Percentiles rank a stretch among this genome's conserved stretches.
phyloP scores from a whole-genome alignment of 2,113 vertebrate genomes.

The Axis porcinus region DNA sequence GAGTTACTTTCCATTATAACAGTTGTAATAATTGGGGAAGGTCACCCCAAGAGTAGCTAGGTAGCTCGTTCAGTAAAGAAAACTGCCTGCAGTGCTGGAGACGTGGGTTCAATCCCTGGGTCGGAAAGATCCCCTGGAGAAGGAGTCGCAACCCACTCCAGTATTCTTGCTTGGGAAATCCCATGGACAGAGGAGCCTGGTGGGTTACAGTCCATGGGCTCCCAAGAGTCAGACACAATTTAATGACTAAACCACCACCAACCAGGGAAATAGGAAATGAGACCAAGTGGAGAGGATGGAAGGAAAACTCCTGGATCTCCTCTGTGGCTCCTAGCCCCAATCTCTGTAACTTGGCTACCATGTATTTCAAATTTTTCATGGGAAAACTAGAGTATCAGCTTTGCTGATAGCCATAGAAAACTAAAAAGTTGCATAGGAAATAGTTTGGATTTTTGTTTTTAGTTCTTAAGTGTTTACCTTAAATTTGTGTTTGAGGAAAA shows the following conservation, averaged over 20 bases:
- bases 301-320: background rate
- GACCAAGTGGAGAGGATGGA: background rate
- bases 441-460: background rate
- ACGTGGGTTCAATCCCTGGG: background rate
- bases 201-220: background rate
- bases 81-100: background rate
- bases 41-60: background rate
- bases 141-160: background rate
- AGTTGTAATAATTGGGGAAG: background rate
- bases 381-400: background rate
- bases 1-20: background rate
- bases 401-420: background rate
- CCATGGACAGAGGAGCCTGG: background rate
- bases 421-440: background rate
- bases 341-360: background rate
- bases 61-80: background rate
- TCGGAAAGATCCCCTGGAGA: background rate
- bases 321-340: background rate
- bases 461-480: background rate
- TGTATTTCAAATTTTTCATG: background rate
- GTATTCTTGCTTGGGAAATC: background rate
- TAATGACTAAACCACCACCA: background rate
- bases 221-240: background rate
- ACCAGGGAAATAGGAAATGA: background rate
- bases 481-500: background rate